Base-by-base conservation (phyloP, 2,888 invertebrate genomes). In the Crocallis elinguaria region DNA sequence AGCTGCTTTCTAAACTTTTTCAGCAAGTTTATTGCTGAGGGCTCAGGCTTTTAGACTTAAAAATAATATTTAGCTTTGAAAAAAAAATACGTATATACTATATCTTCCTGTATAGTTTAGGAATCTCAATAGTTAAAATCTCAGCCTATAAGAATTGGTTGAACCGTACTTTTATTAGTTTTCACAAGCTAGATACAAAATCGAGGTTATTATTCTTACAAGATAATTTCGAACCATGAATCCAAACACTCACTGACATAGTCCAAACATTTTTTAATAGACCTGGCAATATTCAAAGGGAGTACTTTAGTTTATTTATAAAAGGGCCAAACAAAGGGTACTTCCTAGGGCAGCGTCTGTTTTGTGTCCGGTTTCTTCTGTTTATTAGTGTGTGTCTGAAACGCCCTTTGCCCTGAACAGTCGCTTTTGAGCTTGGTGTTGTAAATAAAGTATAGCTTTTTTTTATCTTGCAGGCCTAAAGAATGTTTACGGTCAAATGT, bases 351-450 rank as follows among this genome's bases (percentile, higher is more conserved):
- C 43, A 48, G 45, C 83, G 83, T 89, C 89, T 90, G 90, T 77
- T 87, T 85, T 84, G 76, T 87, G 79, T 90, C 90, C 67, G 58
- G 62, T 66, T 71, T 67, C 76, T 66, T 60, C 64, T 89, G 90
- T 90, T 90, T 90, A 85, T 88, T 85, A 70, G 75, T 80, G 69
- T 72, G 75, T 73, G 86, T 84, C 80, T 73, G 51, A 60, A 71
- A 77, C 74, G 75, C 73, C 81, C 78, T 79, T 76, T 73, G 70
- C 68, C 75, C 68, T 59, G 60, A 61, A 66, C 62, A 62, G 57
- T 64, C 50, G 55, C 61, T 63, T 69, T 65, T 66, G 49, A 67
- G 66, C 42, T 43, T 52, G 27, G 29, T 11, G 38, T 19, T 77
- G 65, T 75, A 72, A 75, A 71, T 66, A 69, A 17, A 36, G 32